Evolutionary conservation across 2,113 vertebrate species (phyloP), one percentile per base, ranked within the genome.

Genomic region (Mus pahari): DNA sequence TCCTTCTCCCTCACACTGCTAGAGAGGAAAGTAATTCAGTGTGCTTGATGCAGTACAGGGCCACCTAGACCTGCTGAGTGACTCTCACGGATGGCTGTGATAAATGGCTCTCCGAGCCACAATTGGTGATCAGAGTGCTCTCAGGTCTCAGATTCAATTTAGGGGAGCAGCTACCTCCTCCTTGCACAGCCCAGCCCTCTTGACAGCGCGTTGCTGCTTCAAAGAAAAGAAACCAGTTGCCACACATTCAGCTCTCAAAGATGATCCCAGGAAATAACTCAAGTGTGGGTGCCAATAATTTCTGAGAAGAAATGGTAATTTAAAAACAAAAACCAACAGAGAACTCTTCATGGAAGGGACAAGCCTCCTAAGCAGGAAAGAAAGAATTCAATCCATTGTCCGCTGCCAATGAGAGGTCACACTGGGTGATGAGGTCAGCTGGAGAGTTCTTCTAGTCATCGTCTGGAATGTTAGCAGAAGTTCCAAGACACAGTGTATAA

Each of bases 41-140:
- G 60, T 36, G n/a, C 71, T 92, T 89, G 79, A 94, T 31, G 79
- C 22, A 19, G 74, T 92, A 73, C 68, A n/a, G 0, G 1, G 50
- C n/a, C 28, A 48, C 55, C 42, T 48, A 53, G n/a, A 66, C 26
- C 70, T 82, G 64, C 83, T 28, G 53, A 62, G 60, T 0, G 3
- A 39, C 75, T 33, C 78, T 95, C 93, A 89, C 9, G 11, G n/a
- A 53, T 16, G 33, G 19, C 20, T 71, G 48, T 70, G n/a, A 71
- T 77, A 93, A 97, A 95, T 92, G 82, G 28, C 94, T 92, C 77
- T 78, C 91, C 92, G 58, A 42, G 64, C 33, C 7, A 83, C 90
- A 17, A 5, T 7, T 39, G 31, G 20, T 55, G 91, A 58, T 58
- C 83, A 66, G 55, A 86, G 66, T 28, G 1, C 19, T 83, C 79